Evolutionary conservation across 2,113 vertebrate genomes (phyloP).

Genomic region (Alectura lathami): DNA sequence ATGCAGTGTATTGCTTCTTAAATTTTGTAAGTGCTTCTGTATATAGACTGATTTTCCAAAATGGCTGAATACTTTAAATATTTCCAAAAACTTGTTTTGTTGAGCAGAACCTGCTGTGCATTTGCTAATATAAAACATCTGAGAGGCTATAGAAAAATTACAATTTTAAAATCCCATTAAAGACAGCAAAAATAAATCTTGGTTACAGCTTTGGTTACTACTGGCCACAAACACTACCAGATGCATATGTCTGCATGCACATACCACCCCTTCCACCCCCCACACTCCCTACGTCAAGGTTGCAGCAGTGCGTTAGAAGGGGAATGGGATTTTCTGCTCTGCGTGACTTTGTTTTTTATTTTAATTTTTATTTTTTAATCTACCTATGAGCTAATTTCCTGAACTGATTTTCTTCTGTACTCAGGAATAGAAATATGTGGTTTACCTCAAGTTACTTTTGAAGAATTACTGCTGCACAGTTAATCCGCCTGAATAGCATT

Average conservation of each 20-base stretch:
- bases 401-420: not conserved
- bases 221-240: not conserved
- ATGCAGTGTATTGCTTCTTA: not conserved
- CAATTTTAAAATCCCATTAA: not conserved
- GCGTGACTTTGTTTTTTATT: not conserved
- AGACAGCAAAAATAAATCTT: not conserved
- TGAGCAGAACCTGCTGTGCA: not conserved
- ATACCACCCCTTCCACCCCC: not conserved
- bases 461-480: conserved; percentile 57
- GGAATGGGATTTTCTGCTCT: not conserved
- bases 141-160: not conserved
- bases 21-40: not conserved
- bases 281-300: not conserved
- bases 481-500: conserved; percentile 62
- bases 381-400: conserved; percentile 36
- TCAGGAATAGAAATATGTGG: conserved; percentile 8
- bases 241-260: not conserved
- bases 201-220: not conserved
- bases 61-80: not conserved
- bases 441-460: conserved; percentile 60
- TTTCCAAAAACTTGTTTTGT: not conserved
- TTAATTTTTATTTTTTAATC: not conserved
- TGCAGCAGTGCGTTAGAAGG: not conserved
- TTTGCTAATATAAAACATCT: not conserved
- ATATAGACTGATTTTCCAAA: not conserved